These are phyloP conservation scores for Myotis findleyi DNA, from an alignment of 2,797 vertebrate species.

Conservation along the genomic window DNA sequence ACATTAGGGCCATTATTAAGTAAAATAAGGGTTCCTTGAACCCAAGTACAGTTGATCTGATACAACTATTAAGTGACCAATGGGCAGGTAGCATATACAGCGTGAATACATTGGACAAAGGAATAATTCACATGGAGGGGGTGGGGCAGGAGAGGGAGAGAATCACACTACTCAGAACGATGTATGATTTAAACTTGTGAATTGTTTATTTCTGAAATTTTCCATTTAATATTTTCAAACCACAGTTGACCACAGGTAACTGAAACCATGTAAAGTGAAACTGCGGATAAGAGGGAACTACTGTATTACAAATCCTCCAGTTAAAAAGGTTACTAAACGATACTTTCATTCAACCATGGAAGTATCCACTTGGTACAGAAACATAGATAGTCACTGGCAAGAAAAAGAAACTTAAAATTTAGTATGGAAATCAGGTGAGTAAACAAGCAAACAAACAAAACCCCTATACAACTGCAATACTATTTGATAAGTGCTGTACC, in stretches of 20 bases:
- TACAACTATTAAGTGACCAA: not conserved
- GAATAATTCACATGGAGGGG: not conserved
- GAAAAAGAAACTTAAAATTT: constrained; percentile 42
- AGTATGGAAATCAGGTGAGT: not conserved
- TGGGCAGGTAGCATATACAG: not conserved
- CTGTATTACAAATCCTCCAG: not conserved
- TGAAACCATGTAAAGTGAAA: not conserved
- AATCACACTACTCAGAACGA: not conserved
- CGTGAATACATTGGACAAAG: not conserved
- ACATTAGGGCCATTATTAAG: not conserved
- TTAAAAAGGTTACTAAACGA: not conserved
- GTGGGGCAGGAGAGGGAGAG: not conserved
- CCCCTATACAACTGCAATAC: not conserved
- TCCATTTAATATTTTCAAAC: not conserved
- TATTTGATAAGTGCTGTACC: not conserved
- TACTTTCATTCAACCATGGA: constrained; percentile 24
- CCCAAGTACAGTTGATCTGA: not conserved
- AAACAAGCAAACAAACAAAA: constrained; percentile 1
- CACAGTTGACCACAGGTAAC: not conserved
- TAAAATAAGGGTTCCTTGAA: not conserved
- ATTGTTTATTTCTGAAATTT: not conserved
- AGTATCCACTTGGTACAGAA: constrained; percentile 41
- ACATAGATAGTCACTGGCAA: not conserved
- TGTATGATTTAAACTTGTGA: not conserved
- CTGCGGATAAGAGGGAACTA: not conserved